Evolutionary conservation across 2,113 vertebrate genomes (phyloP), one percentile per base, ranked within the genome.

Genomic region (Heteronetta atricapilla): DNA sequence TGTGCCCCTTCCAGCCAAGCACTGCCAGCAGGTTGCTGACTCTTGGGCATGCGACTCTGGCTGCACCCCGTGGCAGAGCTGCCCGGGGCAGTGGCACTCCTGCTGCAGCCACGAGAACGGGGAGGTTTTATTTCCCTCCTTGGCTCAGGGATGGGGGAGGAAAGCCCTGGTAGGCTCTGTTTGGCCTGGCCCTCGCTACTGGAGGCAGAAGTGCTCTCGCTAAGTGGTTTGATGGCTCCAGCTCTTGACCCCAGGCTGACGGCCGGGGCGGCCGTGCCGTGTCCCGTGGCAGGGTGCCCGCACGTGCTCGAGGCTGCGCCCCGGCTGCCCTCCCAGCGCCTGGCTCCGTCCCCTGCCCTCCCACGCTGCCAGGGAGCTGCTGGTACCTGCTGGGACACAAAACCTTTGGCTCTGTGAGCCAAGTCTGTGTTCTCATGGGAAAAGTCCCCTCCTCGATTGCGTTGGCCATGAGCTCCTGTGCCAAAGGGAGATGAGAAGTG

Each of bases 391-490:
- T 48, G 90, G 92, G 90, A 95, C 88, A 94, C 42, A 0, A 84
- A 96, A 67, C 93, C 93, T 96, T 91, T 86, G 12, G 90, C 93
- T 96, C 96, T 78, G 90, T 95, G 96, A 97, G 95, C 92, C 0
- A 82, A 95, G 76, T 78, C 91, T 0, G 2, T 93, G 87, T 91
- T 86, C 82, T 75, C 4, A 9, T 83, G 92, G 91, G 68, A 74
- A 50, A 67, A 90, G 29, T 42, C 70, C 23, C 42, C 50, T 72
- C 66, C 82, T 64, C 0, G 0, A 4, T 17, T 60, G 72, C 2
- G 1, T 11, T 90, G 90, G 93, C 92, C 81, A 80, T 16, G 50
- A 90, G 69, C 90, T 92, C 95, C 94, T 85, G 94, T 97, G 96
- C 96, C 96, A 97, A 96, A 96, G 8, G 88, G 88, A 90, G 86